Base-by-base conservation (phyloP, 2,113 vertebrate species). In the Nyctibius bracteatus region DNA sequence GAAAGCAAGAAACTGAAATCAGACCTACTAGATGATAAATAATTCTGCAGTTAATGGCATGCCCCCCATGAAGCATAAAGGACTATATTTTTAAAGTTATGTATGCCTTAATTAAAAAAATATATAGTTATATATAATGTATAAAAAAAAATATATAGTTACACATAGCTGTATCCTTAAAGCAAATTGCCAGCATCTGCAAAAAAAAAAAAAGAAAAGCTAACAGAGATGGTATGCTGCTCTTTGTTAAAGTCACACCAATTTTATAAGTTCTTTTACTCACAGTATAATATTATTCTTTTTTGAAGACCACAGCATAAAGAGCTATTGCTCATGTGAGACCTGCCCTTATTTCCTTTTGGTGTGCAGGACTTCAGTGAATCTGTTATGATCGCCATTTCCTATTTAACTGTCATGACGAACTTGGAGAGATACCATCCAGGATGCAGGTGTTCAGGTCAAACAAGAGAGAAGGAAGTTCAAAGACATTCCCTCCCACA, bases 371-470 rank as follows among this genome's bases (percentile, higher is more conserved):
- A 95, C 95, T 97, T 95, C 88, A 95, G 96, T 97, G 97, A 94
- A 91, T 95, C 96, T 95, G 95, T 97, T 98, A 93, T 96, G 95
- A 96, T 95, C 96, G 71, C 72, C 93, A 37, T 97, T 98, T 98
- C 97, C 98, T 97, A 97, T 92, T 95, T 96, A 98, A 96, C 89
- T 97, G 93, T 97, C 97, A 97, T 98, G 97, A 98, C 82, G 95
- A 98, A 97, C 84, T 94, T 97, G 94, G 91, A 95, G 81, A 90
- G 97, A 97, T 97, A 98, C 96, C 96, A 96, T 97, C 92, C 98
- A 98, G 98, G 98, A 98, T 98, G 98, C 98, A 98, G 98, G 98
- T 98, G 98, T 98, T 96, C 94, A 51, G 97, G 97, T 97, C 96
- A 97, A 90, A 95, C 28, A 46, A 88, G 91, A 96, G 87, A 94